Conservation (phyloP, 2,888 invertebrate species). For the Charanyca ferruginea region DNA sequence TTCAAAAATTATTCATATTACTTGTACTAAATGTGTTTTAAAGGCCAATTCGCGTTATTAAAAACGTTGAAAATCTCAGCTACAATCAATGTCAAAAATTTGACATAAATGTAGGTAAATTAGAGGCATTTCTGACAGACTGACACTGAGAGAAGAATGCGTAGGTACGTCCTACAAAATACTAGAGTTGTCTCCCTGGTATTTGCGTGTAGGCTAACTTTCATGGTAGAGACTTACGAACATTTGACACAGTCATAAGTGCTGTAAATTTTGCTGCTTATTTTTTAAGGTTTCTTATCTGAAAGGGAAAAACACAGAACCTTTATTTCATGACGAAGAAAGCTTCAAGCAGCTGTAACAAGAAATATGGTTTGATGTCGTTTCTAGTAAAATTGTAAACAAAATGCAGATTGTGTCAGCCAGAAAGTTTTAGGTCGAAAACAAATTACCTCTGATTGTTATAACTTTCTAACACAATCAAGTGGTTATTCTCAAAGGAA, state of each 20-base stretch:
- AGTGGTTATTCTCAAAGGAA: slow-evolving; percentile 41
- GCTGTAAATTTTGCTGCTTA: background rate
- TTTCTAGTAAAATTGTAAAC: slow-evolving; percentile 3
- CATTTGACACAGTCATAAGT: background rate
- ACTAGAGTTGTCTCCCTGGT: too few species aligned
- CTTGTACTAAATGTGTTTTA: background rate
- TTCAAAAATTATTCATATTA: background rate
- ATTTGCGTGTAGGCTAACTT: background rate
- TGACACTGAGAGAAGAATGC: too few species aligned
- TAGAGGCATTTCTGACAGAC: too few species aligned
- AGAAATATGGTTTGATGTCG: background rate
- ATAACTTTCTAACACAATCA: slow-evolving; percentile 51
- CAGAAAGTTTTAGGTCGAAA: slow-evolving; percentile 19
- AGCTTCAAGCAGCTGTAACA: background rate
- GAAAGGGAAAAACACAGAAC: too few species aligned
- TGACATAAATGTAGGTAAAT: too few species aligned
- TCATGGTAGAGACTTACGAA: background rate
- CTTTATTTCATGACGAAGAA: too few species aligned
- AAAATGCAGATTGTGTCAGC: slow-evolving; percentile 9
- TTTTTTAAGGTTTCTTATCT: too few species aligned
- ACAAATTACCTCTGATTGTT: slow-evolving; percentile 40
- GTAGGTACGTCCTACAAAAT: too few species aligned
- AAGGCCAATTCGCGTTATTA: too few species aligned
- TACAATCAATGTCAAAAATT: too few species aligned
- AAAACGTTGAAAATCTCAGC: too few species aligned